These are phyloP conservation scores for Venustoraphidia nigricollis DNA, from an alignment of 2,888 invertebrate genomes.

Conservation along the genomic window DNA sequence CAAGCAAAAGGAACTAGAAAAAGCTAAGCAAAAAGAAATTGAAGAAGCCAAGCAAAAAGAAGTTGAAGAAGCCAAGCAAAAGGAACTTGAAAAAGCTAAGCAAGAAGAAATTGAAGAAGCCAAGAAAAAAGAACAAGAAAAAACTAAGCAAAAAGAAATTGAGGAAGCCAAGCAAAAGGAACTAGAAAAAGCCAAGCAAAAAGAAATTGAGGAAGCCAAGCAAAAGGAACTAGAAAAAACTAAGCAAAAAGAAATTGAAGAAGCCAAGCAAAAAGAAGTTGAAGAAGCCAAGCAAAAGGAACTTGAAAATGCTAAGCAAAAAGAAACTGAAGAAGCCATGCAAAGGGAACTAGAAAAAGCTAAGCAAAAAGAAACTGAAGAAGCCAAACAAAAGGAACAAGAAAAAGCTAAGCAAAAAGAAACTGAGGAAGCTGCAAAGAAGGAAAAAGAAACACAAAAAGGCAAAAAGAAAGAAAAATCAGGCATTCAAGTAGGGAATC, in stretches of 20 bases:
- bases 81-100: too few relatives aligned
- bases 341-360: constrained; percentile 4
- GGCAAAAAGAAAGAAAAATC: constrained; percentile 8
- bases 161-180: too few relatives aligned
- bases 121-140: too few relatives aligned
- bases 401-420: constrained; percentile 8
- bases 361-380: constrained; percentile 4
- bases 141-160: too few relatives aligned
- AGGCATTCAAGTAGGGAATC: constrained; percentile 1
- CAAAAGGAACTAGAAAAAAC: neutral
- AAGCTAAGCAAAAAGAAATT: too few relatives aligned
- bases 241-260: constrained; percentile 3
- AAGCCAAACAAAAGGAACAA: constrained; percentile 5
- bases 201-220: constrained; percentile 2
- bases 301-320: constrained; percentile 7
- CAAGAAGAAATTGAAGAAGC: too few relatives aligned
- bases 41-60: too few relatives aligned
- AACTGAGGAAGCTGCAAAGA: neutral
- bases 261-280: constrained; percentile 1
- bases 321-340: constrained; percentile 7
- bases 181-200: neutral
- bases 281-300: constrained; percentile 3
- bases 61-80: too few relatives aligned
- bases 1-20: too few relatives aligned
- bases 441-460: constrained; percentile 8